phyloP scores from a whole-genome alignment of 2,113 vertebrate species.

The Poicephalus gulielmi region DNA sequence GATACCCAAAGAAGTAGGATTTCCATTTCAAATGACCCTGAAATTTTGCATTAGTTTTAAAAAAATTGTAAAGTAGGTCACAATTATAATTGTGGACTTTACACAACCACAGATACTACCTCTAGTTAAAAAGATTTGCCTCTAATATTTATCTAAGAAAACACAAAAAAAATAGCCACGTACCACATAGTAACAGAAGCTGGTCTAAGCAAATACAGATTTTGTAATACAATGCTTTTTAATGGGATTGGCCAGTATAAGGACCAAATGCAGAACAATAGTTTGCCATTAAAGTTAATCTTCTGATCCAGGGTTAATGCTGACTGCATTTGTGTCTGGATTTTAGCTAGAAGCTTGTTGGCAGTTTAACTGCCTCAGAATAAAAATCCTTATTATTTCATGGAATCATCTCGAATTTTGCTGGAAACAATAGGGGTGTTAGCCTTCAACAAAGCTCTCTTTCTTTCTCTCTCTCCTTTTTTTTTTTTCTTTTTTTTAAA shows the following conservation, averaged over 20 bases:
- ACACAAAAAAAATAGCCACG: not conserved
- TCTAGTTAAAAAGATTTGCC: not conserved
- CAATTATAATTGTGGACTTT: not conserved
- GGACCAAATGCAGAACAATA: constrained; percentile 10
- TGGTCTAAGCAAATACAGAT: not conserved
- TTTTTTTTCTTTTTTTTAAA: not conserved
- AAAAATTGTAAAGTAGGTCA: not conserved
- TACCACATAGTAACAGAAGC: not conserved
- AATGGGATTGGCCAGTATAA: not conserved
- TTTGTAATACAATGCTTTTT: not conserved
- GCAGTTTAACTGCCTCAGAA: not conserved
- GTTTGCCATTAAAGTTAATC: constrained; percentile 24
- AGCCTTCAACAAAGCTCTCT: not conserved
- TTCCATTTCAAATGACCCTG: not conserved
- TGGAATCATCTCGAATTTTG: constrained; percentile 1
- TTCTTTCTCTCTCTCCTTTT: not conserved
- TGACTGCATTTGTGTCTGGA: not conserved
- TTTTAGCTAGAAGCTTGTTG: not conserved
- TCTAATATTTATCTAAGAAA: not conserved
- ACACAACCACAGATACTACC: not conserved
- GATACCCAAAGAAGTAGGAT: not conserved
- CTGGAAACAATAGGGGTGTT: not conserved
- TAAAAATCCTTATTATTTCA: constrained; percentile 17
- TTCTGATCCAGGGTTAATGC: not conserved
- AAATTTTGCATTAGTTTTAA: not conserved